Evolutionary conservation across 2,113 vertebrate genomes (phyloP).

Genomic region (Saimiri boliviensis): DNA sequence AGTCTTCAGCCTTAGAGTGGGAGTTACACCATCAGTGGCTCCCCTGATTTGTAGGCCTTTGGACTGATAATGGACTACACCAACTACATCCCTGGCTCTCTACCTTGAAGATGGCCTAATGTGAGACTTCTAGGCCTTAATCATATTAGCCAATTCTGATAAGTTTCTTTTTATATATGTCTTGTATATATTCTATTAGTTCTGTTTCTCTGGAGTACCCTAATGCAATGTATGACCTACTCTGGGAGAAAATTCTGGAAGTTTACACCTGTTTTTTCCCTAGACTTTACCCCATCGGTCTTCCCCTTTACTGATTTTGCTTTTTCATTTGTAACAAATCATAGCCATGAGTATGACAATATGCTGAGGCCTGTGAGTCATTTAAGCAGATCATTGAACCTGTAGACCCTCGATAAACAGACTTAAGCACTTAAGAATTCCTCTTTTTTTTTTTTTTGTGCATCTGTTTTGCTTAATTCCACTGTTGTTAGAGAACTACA

Average conservation of each 20-base stretch:
- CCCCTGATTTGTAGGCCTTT: background rate
- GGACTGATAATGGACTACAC: background rate
- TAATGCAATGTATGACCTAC: background rate
- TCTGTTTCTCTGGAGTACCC: background rate
- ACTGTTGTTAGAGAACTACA: background rate
- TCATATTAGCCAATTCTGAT: background rate
- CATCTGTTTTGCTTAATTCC: background rate
- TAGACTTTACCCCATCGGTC: background rate
- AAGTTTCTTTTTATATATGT: background rate
- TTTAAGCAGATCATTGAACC: background rate
- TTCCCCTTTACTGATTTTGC: background rate
- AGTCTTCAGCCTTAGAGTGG: background rate
- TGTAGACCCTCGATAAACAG: background rate
- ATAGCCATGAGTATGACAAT: background rate
- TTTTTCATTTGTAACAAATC: background rate
- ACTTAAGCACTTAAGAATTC: background rate
- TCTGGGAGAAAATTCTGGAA: background rate
- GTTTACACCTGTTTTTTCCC: background rate
- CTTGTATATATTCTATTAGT: background rate
- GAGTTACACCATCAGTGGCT: background rate
- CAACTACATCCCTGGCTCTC: no score
- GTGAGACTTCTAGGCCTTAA: no score
- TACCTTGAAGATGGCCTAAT: background rate
- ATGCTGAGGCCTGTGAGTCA: background rate
- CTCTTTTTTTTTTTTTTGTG: background rate